phyloP scores from a whole-genome alignment of 2,888 invertebrate species.

The Unio delphinus region DNA sequence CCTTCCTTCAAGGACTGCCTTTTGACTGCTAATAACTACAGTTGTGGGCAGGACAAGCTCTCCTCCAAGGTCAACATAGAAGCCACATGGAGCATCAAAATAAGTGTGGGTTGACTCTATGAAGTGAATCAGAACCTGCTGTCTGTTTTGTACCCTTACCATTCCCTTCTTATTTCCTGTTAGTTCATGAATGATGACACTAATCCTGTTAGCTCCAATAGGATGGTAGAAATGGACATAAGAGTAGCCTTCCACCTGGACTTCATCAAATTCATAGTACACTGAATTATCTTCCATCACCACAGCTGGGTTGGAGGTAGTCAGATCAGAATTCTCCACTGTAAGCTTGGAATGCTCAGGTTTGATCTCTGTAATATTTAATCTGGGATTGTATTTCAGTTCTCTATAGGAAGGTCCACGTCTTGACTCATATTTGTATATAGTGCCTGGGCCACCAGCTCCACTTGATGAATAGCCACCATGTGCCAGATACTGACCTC shows the following conservation, averaged over 20 bases:
- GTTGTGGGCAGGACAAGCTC: conserved; percentile 52
- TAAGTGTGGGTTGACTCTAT: conserved; percentile 58
- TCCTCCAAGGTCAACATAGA: conserved; percentile 52
- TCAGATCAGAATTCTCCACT: conserved; percentile 41
- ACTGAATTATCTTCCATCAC: conserved; percentile 49
- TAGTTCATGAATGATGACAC: conserved; percentile 49
- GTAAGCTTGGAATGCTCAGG: conserved; percentile 53
- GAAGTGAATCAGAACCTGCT: conserved; percentile 47
- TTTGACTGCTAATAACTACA: conserved; percentile 44
- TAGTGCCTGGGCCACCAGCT: conserved; percentile 55
- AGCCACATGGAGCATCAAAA: conserved; percentile 55
- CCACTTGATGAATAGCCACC: conserved; percentile 36
- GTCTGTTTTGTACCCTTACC: conserved; percentile 45
- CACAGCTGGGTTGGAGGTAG: conserved; percentile 49
- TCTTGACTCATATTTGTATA: conserved; percentile 56
- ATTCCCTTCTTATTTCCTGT: conserved; percentile 56
- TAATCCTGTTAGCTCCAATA: conserved; percentile 29
- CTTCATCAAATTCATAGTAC: conserved; percentile 55
- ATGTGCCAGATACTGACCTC: conserved; percentile 44
- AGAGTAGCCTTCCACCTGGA: conserved; percentile 50
- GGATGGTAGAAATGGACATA: conserved; percentile 60
- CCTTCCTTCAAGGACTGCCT: conserved; percentile 44
- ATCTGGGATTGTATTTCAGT: conserved; percentile 53
- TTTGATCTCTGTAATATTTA: conserved; percentile 42
- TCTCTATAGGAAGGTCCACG: conserved; percentile 57